A percentile compares a stretch with the other conserved stretches of the same genome.
These are phyloP conservation scores for Phaethornis superciliosus DNA, from an alignment of 2,113 vertebrate species.

Conservation along the genomic window DNA sequence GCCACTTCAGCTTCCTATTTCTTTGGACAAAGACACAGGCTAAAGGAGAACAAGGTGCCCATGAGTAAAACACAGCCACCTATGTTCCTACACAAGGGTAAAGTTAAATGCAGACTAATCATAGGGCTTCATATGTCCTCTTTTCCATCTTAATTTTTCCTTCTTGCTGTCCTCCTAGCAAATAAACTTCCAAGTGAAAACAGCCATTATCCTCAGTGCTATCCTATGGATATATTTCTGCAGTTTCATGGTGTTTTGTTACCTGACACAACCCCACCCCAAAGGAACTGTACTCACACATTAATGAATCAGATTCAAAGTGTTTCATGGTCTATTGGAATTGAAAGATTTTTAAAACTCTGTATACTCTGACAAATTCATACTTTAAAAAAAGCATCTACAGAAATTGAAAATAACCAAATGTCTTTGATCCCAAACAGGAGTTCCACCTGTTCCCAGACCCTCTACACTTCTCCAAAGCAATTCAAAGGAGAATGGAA, in stretches of 20 bases:
- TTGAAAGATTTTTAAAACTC: not conserved
- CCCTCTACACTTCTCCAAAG: not conserved
- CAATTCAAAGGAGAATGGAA: not conserved
- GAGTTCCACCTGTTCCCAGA: not conserved
- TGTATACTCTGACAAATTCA: not conserved
- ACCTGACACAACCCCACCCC: not conserved
- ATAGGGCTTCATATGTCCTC: not conserved
- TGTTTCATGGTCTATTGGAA: not conserved
- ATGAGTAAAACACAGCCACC: accelerated
- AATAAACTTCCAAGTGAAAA: not conserved
- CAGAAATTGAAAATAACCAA: constrained; percentile 8
- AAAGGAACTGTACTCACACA: not conserved
- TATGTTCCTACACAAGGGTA: not conserved
- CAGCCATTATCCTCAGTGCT: not conserved
- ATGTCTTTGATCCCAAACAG: not conserved
- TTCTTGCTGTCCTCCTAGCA: not conserved
- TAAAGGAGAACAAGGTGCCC: not conserved
- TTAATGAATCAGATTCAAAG: not conserved
- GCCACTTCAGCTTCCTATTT: not conserved
- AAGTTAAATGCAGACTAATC: not conserved
- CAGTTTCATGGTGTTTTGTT: not conserved
- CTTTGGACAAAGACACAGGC: not conserved
- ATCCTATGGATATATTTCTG: not conserved
- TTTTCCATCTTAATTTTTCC: not conserved
- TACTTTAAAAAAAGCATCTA: not conserved